Evolutionary conservation across 2,797 vertebrate genomes (phyloP).

Genomic region (Enteromius mattozi): DNA sequence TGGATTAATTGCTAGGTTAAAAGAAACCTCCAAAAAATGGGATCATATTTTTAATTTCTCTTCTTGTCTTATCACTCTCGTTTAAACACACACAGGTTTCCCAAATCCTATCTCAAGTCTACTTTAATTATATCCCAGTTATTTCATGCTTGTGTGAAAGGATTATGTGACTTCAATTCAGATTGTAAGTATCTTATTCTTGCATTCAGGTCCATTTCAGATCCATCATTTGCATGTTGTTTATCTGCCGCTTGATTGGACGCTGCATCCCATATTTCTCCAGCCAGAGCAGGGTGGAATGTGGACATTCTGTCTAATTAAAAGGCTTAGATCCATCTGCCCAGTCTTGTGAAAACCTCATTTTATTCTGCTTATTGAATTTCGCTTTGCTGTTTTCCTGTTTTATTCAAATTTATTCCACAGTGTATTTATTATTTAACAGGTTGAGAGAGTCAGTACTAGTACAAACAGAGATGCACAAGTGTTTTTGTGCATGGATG

Average conservation of each 20-base stretch:
- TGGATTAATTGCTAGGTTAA: neutral
- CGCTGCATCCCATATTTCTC: neutral
- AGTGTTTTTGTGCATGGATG: neutral
- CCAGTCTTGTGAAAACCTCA: slow-evolving; percentile 69
- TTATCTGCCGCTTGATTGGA: neutral
- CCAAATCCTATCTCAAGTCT: neutral
- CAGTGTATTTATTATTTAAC: slow-evolving; percentile 59
- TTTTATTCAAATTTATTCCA: slow-evolving; percentile 73
- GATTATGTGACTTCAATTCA: slow-evolving; percentile 10
- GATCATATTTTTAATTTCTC: neutral
- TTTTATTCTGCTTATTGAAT: slow-evolving; percentile 75
- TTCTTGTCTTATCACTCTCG: neutral
- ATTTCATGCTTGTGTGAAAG: neutral
- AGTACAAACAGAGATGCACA: neutral
- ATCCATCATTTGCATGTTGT: slow-evolving; percentile 9
- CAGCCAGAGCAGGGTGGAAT: slow-evolving; percentile 1
- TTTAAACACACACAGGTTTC: neutral
- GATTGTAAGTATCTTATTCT: neutral
- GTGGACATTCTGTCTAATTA: slow-evolving; percentile 67
- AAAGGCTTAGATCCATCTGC: slow-evolving; percentile 72
- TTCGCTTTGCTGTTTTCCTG: slow-evolving; percentile 62
- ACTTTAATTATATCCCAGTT: neutral
- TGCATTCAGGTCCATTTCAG: slow-evolving; percentile 1
- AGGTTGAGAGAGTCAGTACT: neutral
- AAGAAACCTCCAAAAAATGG: neutral